Base-by-base conservation (phyloP, 2,113 vertebrate species). In the Excalfactoria chinensis region DNA sequence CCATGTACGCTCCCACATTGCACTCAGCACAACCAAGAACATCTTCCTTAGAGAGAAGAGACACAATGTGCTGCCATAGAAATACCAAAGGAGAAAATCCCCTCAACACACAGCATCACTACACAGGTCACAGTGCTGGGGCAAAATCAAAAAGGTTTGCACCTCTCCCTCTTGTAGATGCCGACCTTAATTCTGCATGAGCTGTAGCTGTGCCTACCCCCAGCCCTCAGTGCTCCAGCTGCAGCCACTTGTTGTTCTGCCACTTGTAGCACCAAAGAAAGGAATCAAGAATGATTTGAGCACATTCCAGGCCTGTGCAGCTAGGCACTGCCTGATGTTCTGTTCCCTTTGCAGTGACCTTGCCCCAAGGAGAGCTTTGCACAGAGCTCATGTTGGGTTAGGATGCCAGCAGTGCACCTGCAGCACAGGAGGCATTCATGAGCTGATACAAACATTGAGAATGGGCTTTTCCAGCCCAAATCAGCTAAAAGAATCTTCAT, bases 101-200 rank as follows among this genome's bases (percentile, higher is more conserved):
- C 59, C 15, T 20, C 18, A 12, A 5, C 9, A 5, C 1, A 0
- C 32, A 40, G 7, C 25, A 34, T 0, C 53, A 15, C 49, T 4
- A 0, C n/a, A 77, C 8, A 43, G 1, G 6, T 0, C 34, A 2
- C 3, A 0, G 3, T 2, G 8, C 25, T 0, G 0, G 2, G 9
- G 11, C 1, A 2, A 2, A 4, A 21, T 35, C 3, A 7, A 0
- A 0, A 0, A 2, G 13, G 0, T 1, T 15, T 44, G 3, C 30
- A 22, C n/a, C 0, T 0, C 37, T 25, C 7, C 43, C 5, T 6
- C 34, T 5, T 7, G 59, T 53, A 79, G 55, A 5, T 1, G n/a
- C 14, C 3, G 26, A 8, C 67, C 28, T 3, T 37, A 56, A 53
- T 25, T 21, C 26, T 21, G 37, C 14, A 26, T 81, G 49, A 19